Percentiles rank a stretch among this genome's conserved stretches.
These are phyloP conservation scores for Chrysochloris asiatica DNA, from an alignment of 2,113 vertebrate species.

Conservation along the genomic window DNA sequence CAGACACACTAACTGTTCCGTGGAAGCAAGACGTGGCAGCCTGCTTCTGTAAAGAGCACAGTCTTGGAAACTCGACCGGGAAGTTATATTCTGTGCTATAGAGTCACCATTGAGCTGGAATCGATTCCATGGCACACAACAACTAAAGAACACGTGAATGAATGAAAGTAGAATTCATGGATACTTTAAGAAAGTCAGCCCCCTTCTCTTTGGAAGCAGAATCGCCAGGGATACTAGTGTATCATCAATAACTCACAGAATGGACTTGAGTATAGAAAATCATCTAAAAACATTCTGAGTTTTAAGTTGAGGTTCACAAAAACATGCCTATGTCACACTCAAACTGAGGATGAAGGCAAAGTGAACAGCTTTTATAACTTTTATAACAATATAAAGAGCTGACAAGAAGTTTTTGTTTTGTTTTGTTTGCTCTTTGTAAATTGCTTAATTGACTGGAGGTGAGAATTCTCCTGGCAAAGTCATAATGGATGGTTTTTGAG, in stretches of 20 bases:
- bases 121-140: neutral
- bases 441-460: constrained; percentile 35
- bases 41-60: neutral
- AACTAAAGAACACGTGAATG: neutral
- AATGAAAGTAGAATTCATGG: neutral
- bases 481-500: neutral
- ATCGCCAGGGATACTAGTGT: neutral
- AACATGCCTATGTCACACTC: neutral
- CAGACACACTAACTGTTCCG: neutral
- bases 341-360: neutral
- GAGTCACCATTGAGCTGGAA: neutral
- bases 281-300: neutral
- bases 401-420: neutral
- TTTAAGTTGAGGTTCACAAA: neutral
- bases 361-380: neutral
- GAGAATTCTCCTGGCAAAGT: constrained; percentile 36
- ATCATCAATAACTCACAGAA: neutral
- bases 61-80: neutral
- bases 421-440: neutral
- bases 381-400: neutral
- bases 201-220: constrained; percentile 31
- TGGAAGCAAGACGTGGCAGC: neutral
- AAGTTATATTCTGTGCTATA: neutral
- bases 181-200: neutral
- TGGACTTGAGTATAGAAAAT: neutral